Evolutionary conservation across 2,113 vertebrate genomes (phyloP).

Genomic region (Gorsachius goisagi): DNA sequence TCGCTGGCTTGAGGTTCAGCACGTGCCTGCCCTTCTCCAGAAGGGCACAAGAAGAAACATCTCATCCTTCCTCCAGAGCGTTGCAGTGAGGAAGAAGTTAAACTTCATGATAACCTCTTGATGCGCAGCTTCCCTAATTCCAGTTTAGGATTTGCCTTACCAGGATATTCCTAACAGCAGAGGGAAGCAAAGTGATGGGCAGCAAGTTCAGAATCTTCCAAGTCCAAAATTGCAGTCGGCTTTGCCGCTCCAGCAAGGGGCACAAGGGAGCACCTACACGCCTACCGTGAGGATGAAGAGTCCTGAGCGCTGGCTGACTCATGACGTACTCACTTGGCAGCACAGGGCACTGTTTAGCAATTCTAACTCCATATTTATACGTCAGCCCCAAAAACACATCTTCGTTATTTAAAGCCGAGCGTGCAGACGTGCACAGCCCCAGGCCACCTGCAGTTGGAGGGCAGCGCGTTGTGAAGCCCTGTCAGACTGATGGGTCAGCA

Average conservation of each 20-base stretch:
- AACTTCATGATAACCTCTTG: not conserved
- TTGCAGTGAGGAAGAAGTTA: not conserved
- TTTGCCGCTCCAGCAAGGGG: not conserved
- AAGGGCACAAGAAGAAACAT: not conserved
- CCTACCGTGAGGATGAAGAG: rapidly evolving
- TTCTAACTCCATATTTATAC: not conserved
- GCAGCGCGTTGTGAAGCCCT: not conserved
- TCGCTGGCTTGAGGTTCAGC: not conserved
- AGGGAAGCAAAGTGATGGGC: not conserved
- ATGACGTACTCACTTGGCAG: not conserved
- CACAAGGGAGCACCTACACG: not conserved
- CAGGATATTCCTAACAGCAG: not conserved
- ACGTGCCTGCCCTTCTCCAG: not conserved
- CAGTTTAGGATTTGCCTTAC: not conserved
- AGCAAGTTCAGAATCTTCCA: not conserved
- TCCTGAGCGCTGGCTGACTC: not conserved
- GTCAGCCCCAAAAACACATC: not conserved
- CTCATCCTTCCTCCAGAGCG: not conserved
- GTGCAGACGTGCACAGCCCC: not conserved
- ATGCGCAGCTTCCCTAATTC: not conserved
- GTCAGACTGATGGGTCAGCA: not conserved
- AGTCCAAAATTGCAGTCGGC: not conserved
- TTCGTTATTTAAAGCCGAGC: not conserved
- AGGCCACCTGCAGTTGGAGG: rapidly evolving
- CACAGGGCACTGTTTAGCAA: not conserved